phyloP scores from a whole-genome alignment of 2,113 vertebrate genomes.

The Todiramphus chloris region DNA sequence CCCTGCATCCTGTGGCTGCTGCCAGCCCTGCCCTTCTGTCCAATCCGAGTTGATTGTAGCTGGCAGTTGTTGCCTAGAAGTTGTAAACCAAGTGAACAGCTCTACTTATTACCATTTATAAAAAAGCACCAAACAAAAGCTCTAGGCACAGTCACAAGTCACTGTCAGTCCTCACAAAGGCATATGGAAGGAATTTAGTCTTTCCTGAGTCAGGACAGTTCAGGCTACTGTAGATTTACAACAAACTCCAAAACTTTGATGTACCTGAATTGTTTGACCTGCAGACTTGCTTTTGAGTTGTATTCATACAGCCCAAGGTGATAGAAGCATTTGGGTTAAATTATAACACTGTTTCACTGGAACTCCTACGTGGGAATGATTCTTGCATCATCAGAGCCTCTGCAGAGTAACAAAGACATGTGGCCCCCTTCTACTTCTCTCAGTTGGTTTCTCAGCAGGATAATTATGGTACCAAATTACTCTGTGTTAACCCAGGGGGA shows the following conservation, averaged over 20 bases:
- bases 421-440: neutral
- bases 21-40: neutral
- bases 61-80: slow-evolving; percentile 33
- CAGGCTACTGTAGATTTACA: neutral
- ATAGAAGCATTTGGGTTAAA: neutral
- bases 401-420: neutral
- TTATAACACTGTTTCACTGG: neutral
- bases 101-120: slow-evolving; percentile 6
- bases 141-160: neutral
- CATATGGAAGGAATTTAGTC: neutral
- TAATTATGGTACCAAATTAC: neutral
- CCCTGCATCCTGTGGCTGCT: neutral
- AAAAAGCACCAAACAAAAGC: slow-evolving; percentile 27
- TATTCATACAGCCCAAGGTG: neutral
- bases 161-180: neutral
- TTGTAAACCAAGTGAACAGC: slow-evolving; percentile 42
- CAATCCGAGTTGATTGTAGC: neutral
- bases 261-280: neutral
- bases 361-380: neutral
- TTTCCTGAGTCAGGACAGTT: neutral
- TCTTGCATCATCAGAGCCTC: neutral
- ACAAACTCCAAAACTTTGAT: neutral
- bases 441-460: neutral
- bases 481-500: neutral
- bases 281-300: neutral